A percentile compares a stretch with the other conserved stretches of the same genome.
Evolutionary conservation across 2,113 vertebrate species (phyloP).

Genomic region (Quiscalus mexicanus): DNA sequence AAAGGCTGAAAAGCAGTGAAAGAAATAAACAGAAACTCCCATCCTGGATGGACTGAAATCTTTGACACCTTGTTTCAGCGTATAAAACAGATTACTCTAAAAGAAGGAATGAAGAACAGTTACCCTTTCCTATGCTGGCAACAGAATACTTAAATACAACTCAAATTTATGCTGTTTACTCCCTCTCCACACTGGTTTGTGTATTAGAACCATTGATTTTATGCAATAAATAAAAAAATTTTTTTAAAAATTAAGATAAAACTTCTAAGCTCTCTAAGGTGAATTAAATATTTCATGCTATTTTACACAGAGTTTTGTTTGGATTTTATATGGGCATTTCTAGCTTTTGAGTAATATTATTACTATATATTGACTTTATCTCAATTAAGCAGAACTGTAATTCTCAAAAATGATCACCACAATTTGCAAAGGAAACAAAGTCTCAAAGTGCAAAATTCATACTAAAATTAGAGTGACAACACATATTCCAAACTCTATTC

Average conservation of each 20-base stretch:
- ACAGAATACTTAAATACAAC: background rate
- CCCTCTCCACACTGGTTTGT: background rate
- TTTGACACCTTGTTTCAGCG: background rate
- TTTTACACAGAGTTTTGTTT: background rate
- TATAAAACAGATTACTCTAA: background rate
- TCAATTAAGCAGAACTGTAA: background rate
- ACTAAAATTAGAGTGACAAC: background rate
- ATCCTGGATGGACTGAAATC: background rate
- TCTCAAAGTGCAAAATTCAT: background rate
- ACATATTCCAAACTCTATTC: background rate
- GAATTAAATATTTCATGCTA: background rate
- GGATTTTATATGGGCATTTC: background rate
- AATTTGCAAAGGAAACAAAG: background rate
- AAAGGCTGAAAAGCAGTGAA: background rate
- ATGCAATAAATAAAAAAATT: background rate
- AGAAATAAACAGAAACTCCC: background rate
- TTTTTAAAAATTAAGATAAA: background rate
- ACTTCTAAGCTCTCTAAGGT: background rate
- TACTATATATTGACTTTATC: background rate
- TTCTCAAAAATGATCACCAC: background rate
- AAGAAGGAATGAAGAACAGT: background rate
- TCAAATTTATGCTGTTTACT: background rate
- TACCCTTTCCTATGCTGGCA: background rate
- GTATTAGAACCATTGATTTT: background rate
- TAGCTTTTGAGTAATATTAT: background rate